Percentiles rank a stretch among this genome's conserved stretches.
phyloP scores from a whole-genome alignment of 1,140 invertebrate species.

The Euschistus heros region DNA sequence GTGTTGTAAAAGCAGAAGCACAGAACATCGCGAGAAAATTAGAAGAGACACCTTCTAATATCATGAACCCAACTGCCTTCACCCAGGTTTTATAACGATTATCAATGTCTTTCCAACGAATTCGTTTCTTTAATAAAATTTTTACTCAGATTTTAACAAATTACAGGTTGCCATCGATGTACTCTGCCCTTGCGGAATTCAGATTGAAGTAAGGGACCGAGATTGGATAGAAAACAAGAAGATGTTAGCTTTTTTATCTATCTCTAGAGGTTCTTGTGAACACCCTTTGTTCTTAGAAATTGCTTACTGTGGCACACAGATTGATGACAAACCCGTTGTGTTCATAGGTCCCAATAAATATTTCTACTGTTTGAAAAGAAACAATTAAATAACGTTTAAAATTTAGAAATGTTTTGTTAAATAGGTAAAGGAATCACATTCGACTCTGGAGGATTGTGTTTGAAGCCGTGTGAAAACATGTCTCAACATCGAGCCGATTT shows the following conservation, averaged over 20 bases:
- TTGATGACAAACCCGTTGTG: conserved; percentile 36
- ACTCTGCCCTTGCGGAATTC: conserved; percentile 29
- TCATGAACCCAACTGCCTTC: conserved; percentile 52
- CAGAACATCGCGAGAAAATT: conserved; percentile 50
- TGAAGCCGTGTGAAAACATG: conserved; percentile 48
- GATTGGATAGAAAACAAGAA: conserved; percentile 40
- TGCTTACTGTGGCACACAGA: conserved; percentile 32
- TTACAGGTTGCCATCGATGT: conserved; percentile 29
- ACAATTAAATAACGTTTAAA: no score
- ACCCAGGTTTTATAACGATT: conserved; percentile 32
- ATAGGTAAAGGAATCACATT: conserved; percentile 52
- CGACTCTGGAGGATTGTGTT: conserved; percentile 53
- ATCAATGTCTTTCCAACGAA: background rate
- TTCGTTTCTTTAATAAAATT: background rate
- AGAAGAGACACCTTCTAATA: conserved; percentile 52
- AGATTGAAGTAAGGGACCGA: conserved; percentile 36
- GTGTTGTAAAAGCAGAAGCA: conserved; percentile 43
- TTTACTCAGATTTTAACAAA: conserved; percentile 5
- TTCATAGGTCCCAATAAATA: conserved; percentile 31
- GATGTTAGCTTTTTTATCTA: conserved; percentile 51
- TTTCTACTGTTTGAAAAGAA: no score
- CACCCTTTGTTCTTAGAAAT: conserved; percentile 43
- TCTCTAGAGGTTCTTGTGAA: conserved; percentile 48
- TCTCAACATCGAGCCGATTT: conserved; percentile 53
- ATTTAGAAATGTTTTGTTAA: background rate